Conservation (phyloP, 2,797 vertebrate genomes). For the Heterohyrax brucei region DNA sequence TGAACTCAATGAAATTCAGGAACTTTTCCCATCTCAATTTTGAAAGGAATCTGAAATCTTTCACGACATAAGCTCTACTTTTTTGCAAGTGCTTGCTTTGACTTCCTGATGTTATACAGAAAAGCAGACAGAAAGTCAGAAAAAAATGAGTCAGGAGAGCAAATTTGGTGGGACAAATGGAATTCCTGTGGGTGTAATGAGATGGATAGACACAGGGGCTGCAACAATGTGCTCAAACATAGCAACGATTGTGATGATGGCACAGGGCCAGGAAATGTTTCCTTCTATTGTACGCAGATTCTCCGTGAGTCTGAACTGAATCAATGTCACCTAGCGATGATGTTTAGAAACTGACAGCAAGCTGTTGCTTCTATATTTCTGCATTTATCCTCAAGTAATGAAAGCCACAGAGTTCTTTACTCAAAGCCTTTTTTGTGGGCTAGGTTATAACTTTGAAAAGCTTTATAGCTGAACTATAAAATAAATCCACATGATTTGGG, state of each 20-base stretch:
- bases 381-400: conserved; percentile 44
- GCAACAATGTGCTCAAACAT: not conserved
- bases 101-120: not conserved
- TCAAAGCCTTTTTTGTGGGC: conserved; percentile 43
- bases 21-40: conserved; percentile 42
- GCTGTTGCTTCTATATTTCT: conserved; percentile 73
- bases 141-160: not conserved
- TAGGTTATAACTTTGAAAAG: conserved; percentile 59
- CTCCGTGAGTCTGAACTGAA: not conserved
- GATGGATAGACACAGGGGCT: not conserved
- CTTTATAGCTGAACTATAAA: conserved; percentile 76
- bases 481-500: conserved; percentile 78
- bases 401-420: conserved; percentile 54
- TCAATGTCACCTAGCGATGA: not conserved
- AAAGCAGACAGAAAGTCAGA: not conserved
- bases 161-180: conserved; percentile 48
- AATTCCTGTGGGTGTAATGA: not conserved
- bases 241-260: not conserved
- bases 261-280: not conserved
- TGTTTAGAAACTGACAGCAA: conserved; percentile 70
- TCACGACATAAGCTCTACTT: not conserved
- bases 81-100: conserved; percentile 42
- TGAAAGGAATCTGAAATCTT: conserved; percentile 49
- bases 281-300: not conserved
- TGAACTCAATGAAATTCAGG: conserved; percentile 18